phyloP scores from a whole-genome alignment of 2,113 vertebrate genomes.

The Chroicocephalus ridibundus region DNA sequence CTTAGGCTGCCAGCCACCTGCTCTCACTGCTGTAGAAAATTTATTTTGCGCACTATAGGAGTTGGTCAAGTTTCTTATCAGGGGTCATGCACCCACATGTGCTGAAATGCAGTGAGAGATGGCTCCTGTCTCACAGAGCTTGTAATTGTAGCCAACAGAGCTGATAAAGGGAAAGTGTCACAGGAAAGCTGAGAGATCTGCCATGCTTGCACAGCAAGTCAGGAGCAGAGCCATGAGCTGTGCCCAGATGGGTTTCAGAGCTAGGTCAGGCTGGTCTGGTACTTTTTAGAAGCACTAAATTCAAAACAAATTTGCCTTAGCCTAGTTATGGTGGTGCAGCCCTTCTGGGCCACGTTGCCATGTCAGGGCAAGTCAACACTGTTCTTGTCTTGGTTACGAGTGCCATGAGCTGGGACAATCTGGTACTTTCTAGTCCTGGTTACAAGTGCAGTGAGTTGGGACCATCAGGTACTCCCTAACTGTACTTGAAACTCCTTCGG shows the following conservation, averaged over 20 bases:
- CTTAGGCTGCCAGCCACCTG: not conserved
- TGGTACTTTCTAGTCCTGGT: too few relatives aligned
- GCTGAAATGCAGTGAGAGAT: fast-evolving
- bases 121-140: not conserved
- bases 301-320: not conserved
- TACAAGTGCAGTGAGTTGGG: not conserved
- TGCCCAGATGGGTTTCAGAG: not conserved
- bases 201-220: not conserved
- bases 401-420: too few relatives aligned
- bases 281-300: not conserved
- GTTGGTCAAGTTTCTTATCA: not conserved
- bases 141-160: fast-evolving
- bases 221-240: not conserved
- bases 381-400: not conserved
- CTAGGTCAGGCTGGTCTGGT: not conserved
- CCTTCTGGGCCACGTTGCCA: not conserved
- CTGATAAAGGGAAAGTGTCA: not conserved
- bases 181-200: not conserved
- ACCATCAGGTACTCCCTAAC: not conserved
- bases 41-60: not conserved
- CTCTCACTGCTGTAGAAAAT: not conserved
- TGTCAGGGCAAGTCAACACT: not conserved
- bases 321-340: not conserved
- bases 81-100: not conserved
- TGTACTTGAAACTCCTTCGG: not conserved